Base-by-base conservation (phyloP, 2,797 vertebrate genomes). In the Halcyon chelicuti region DNA sequence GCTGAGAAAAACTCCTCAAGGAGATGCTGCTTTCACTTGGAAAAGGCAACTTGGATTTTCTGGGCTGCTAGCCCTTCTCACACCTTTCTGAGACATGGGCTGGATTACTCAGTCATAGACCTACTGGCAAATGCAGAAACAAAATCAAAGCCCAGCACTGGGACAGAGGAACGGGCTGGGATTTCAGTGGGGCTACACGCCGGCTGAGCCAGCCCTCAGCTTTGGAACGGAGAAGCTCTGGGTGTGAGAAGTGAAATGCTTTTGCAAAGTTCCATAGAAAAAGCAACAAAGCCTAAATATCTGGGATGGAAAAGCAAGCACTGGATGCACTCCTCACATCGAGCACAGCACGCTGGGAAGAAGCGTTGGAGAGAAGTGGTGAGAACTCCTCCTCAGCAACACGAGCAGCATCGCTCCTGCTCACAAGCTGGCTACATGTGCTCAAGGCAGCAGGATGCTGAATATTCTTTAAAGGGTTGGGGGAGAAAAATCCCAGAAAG, bases 351-450 rank as follows among this genome's bases (percentile, higher is more conserved):
- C 0, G 0, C 2, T 29, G 39, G 44, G 76, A 31, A 70, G 72
- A 68, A 52, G 70, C 2, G 1, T 0, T 62, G 62, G 40, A 54
- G 66, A 33, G 42, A 66, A 47, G 10, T 2, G 1, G 33, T 3
- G 15, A 1, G 3, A 80, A 37, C 28, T 57, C 37, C 20, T 29
- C 54, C 60, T 67, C 15, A 0, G 21, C 52, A 61, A 61, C 31
- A 3, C 33, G 8, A 33, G 6, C 7, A 14, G 67, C 58, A 37
- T 22, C 19, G 1, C 1, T 7, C 9, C 65, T 22, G 29, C 39
- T 37, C 20, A 15, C 0, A 2, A 52, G 46, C 51, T 0, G 1
- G 23, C 23, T 40, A 52, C 2, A 0, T 20, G 62, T 1, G 1
- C 61, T 35, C 2, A 5, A 52, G 66, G 86, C 73, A 80, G 61